These are phyloP conservation scores for Glossophaga mutica DNA, from an alignment of 2,797 vertebrate species.

Conservation along the genomic window DNA sequence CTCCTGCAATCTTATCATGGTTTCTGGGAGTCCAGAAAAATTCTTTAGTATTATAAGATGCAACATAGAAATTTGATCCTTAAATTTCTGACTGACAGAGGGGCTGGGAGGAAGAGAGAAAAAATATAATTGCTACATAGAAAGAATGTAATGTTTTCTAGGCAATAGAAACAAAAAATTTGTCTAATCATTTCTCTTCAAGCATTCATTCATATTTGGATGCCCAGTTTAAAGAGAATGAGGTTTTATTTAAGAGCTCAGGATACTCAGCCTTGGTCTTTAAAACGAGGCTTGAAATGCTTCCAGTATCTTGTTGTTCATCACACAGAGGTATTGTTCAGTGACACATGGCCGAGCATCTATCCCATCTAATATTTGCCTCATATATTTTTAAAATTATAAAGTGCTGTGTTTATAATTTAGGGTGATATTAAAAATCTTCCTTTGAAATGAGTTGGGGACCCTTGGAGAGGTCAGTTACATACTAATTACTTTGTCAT, in stretches of 20 bases:
- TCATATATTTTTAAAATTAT: constrained; percentile 20
- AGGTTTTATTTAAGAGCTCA: not conserved
- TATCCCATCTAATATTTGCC: not conserved
- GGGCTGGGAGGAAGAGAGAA: not conserved
- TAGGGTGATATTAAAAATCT: not conserved
- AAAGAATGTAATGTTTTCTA: not conserved
- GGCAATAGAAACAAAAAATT: not conserved
- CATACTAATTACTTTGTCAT: not conserved
- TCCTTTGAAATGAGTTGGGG: not conserved
- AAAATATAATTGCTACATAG: not conserved
- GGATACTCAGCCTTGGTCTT: not conserved
- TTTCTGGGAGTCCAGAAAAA: not conserved
- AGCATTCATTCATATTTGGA: not conserved
- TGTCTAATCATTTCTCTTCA: not conserved
- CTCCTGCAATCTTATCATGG: not conserved
- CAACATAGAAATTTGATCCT: not conserved
- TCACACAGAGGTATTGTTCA: not conserved
- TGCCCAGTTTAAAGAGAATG: not conserved
- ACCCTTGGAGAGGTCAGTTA: not conserved
- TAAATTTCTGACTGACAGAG: not conserved
- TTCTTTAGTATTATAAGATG: not conserved
- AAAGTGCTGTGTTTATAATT: not conserved
- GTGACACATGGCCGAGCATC: not conserved
- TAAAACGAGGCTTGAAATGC: not conserved
- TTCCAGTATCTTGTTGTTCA: fast-evolving